Percentiles rank a stretch among this genome's conserved stretches.
Conservation (phyloP, 2,113 vertebrate species). For the Ctenodactylus gundi region DNA sequence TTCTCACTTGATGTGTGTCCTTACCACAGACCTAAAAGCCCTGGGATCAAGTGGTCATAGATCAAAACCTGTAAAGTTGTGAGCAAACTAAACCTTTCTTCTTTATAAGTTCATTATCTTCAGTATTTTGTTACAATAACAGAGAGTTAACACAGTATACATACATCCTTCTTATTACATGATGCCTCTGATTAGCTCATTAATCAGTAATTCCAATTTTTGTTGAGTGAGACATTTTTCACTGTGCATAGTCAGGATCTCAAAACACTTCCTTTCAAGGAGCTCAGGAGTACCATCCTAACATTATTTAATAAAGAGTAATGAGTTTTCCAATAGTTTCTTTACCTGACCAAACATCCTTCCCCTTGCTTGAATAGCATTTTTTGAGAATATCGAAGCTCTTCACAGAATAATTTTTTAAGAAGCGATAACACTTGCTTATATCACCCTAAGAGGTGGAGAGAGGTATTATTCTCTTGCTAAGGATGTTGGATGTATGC, state of each 20-base stretch:
- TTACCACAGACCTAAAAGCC: not conserved
- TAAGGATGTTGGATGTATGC: not conserved
- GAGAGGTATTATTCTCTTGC: not conserved
- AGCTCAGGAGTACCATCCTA: not conserved
- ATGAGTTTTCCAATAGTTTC: not conserved
- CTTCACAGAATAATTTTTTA: not conserved
- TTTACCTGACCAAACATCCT: not conserved
- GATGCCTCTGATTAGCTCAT: not conserved
- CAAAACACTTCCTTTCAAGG: not conserved
- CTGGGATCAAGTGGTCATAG: not conserved
- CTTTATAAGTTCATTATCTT: not conserved
- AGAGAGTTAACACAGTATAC: not conserved
- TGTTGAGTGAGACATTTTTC: not conserved
- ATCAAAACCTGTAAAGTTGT: not conserved
- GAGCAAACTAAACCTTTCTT: not conserved
- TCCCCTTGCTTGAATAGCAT: not conserved
- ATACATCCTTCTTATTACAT: not conserved
- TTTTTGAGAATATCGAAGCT: conserved; percentile 26
- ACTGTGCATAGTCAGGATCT: not conserved
- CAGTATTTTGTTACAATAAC: not conserved
- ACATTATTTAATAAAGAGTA: not conserved
- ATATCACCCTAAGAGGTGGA: not conserved
- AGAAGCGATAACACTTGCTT: not conserved
- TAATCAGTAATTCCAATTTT: conserved; percentile 4
- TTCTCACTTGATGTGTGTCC: not conserved